A percentile compares a stretch with the other conserved stretches of the same genome.
phyloP scores from a whole-genome alignment of 64 coral and sea anemone species.

The Stichodactyla mertensii region DNA sequence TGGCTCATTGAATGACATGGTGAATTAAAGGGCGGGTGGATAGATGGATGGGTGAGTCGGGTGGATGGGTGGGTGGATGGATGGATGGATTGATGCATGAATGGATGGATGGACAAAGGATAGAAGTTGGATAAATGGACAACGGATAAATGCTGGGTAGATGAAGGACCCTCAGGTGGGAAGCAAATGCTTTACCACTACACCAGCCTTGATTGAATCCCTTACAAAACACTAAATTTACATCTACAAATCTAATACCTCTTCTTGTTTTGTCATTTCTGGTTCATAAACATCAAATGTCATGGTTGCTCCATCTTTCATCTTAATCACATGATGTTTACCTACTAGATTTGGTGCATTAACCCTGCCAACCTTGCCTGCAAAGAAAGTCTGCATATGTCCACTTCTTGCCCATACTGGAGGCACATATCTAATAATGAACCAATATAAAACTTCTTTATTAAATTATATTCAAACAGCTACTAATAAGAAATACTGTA shows the following conservation, averaged over 20 bases:
- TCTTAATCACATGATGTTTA: constrained; percentile 55
- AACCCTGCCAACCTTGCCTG: constrained; percentile 50
- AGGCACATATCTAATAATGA: constrained; percentile 60
- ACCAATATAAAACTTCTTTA: neutral
- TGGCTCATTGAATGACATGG: too few species aligned
- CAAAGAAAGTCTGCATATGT: constrained; percentile 81
- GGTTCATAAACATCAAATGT: constrained; percentile 95
- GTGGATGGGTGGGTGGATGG: neutral
- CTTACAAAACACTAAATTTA: too few species aligned
- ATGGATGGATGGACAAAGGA: neutral
- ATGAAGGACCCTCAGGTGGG: too few species aligned
- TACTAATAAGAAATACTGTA: too few species aligned
- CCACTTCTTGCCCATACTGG: constrained; percentile 95
- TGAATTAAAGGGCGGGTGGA: too few species aligned
- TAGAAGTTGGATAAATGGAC: neutral
- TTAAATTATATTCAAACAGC: too few species aligned
- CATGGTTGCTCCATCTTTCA: constrained; percentile 70
- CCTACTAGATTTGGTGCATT: constrained; percentile 45
- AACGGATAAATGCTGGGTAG: neutral
- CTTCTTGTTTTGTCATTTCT: neutral
- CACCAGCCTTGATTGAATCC: too few species aligned
- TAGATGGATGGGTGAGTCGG: neutral
- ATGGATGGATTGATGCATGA: neutral
- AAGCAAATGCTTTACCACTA: too few species aligned
- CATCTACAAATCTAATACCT: neutral